These are phyloP conservation scores for Colossoma macropomum DNA, from an alignment of 2,113 vertebrate genomes.

Conservation along the genomic window DNA sequence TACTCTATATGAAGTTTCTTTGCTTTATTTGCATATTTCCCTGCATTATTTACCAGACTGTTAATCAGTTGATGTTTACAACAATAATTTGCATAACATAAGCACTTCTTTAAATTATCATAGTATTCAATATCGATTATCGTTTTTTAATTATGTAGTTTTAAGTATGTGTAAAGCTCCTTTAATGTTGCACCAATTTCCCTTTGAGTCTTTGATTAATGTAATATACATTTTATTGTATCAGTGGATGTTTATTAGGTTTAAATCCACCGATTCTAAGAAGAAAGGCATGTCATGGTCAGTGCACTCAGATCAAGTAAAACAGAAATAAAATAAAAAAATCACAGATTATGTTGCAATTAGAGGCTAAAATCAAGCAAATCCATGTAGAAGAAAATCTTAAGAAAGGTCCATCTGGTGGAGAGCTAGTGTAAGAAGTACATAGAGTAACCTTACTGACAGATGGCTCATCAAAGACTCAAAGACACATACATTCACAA, in stretches of 20 bases:
- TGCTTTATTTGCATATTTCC: no score
- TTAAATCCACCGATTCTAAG: background rate
- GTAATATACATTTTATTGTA: background rate
- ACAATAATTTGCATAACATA: no score
- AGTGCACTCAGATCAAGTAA: conserved; percentile 6
- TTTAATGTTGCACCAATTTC: background rate
- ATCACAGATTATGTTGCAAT: background rate
- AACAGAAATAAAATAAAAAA: background rate
- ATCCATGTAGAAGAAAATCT: background rate
- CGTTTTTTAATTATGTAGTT: no score
- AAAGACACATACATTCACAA: background rate
- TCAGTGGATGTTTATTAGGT: conserved; percentile 31
- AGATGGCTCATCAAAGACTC: background rate
- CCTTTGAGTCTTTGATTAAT: background rate
- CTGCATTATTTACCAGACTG: no score
- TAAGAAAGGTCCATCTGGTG: background rate
- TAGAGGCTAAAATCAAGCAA: background rate
- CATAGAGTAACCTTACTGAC: background rate
- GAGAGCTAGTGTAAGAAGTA: background rate
- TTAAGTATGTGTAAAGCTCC: background rate
- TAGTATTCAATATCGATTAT: no score
- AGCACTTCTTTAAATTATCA: no score
- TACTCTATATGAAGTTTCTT: no score
- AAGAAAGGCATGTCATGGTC: background rate
- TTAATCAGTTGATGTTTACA: no score